Percentiles rank a stretch among this genome's conserved stretches.
Conservation (phyloP, 92 coral and sea anemone species). For the Epizoanthus illoricatus region DNA sequence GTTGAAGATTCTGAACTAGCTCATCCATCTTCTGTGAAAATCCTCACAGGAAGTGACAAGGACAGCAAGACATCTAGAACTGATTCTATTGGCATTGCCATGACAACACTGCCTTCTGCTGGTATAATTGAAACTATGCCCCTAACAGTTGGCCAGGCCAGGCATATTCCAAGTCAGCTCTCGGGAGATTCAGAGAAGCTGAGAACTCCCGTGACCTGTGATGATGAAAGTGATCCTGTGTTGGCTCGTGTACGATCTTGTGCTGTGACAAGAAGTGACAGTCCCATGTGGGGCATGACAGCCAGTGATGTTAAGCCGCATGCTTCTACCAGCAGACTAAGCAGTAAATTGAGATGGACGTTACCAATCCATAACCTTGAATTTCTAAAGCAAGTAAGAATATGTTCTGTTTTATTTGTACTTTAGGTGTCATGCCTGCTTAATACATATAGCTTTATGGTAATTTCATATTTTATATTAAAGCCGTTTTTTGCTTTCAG, state of each 20-base stretch:
- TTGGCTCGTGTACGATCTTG: not conserved
- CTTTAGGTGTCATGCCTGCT: too few species aligned
- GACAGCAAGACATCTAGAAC: not conserved
- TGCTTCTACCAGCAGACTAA: not conserved
- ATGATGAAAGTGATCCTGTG: not conserved
- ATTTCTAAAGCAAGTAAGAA: conserved; percentile 57
- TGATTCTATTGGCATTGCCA: not conserved
- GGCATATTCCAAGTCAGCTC: not conserved
- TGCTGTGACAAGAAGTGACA: not conserved
- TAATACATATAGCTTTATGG: too few species aligned
- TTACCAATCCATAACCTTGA: conserved; percentile 71
- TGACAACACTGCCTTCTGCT: not conserved
- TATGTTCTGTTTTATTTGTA: not conserved
- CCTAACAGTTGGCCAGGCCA: not conserved
- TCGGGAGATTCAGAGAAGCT: not conserved
- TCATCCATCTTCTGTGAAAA: not conserved
- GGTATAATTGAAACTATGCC: not conserved
- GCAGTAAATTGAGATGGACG: conserved; percentile 37
- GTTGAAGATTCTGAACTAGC: not conserved
- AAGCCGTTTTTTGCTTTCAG: too few species aligned
- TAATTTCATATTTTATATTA: too few species aligned
- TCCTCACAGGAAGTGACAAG: not conserved
- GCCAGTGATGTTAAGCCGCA: not conserved
- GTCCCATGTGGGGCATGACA: conserved; percentile 4
- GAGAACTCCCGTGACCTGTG: not conserved